Base-by-base conservation (phyloP, 2,888 invertebrate species). In the Ethmia dodecea region DNA sequence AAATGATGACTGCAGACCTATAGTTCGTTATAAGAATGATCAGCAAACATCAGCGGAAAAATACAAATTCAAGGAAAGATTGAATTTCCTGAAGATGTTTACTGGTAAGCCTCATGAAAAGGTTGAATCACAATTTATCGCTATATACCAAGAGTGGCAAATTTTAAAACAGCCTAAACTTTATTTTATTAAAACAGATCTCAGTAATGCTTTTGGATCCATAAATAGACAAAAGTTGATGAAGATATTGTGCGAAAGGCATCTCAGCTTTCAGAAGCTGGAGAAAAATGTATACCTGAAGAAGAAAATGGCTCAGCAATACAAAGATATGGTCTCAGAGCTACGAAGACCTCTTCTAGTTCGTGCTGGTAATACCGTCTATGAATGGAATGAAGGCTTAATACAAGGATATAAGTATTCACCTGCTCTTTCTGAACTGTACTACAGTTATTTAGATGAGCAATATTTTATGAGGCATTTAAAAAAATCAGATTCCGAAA, bases 401-500 rank as follows among this genome's bases (percentile, higher is more conserved):
- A 78, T 86, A 1, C 87, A 87, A 49, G 87, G 86, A 1, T 84
- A 86, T 39, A 79, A 76, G 49, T 86, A 76, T 51, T 87, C 87
- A 1, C 86, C 87, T n/a, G 83, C 80, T 1, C 56, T 86, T 1
- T 86, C 84, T 1, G 87, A 86, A 49, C 51, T 86, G 4, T 87
- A 84, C 42, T 86, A 87, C 43, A 60, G 59, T 22, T 52, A 75
- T 52, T 52, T 83, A 42, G 87, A 87, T 59, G 50, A 70, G 33
- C 33, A 57, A 15, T 75, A 77, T 47, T 76, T 84, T 44, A 36
- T 54, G 1, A 45, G 74, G 3, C 66, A 72, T 40, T 15, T 71
- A 1, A 45, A 52, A 33, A 47, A 39, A 5, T 30, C 48, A 12
- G 45, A 58, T 24, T 40, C 59, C 39, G 42, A 58, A 36, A 40